These are phyloP conservation scores for Cremastinae sp. DNA, from an alignment of 2,888 invertebrate species.

Conservation along the genomic window DNA sequence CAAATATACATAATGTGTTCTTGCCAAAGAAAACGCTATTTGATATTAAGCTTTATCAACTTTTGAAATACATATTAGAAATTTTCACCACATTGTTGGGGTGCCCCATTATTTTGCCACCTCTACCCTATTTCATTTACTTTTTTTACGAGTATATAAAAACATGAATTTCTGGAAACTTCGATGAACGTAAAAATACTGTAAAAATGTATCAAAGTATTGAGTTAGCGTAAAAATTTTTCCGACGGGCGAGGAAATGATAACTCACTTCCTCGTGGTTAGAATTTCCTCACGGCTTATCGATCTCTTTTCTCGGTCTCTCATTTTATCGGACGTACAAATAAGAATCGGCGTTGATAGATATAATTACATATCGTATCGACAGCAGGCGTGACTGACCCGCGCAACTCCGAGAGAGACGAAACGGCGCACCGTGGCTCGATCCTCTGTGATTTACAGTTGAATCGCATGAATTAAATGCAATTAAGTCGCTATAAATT, in stretches of 20 bases:
- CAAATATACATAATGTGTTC: no score
- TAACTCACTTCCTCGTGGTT: background rate
- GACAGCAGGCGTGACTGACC: constrained; percentile 75
- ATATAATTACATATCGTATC: constrained; percentile 72
- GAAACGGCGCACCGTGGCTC: constrained; percentile 42
- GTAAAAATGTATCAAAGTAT: no score
- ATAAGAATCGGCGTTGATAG: constrained; percentile 58
- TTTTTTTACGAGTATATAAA: no score
- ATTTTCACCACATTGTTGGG: no score
- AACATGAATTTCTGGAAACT: no score
- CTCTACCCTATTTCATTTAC: no score
- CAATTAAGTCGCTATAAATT: constrained; percentile 76
- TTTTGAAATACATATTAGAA: no score
- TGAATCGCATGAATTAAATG: constrained; percentile 74
- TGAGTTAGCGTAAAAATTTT: no score
- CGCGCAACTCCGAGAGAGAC: constrained; percentile 65
- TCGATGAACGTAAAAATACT: no score
- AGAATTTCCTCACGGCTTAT: constrained; percentile 20
- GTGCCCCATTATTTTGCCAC: no score
- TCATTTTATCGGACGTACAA: constrained; percentile 24
- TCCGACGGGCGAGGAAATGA: background rate
- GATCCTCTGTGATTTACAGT: constrained; percentile 74
- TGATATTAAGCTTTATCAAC: no score
- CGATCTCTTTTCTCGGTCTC: background rate
- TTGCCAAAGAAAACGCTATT: no score